These are phyloP conservation scores for Lacanobia wlatinum DNA, from an alignment of 2,888 invertebrate species.

Conservation along the genomic window DNA sequence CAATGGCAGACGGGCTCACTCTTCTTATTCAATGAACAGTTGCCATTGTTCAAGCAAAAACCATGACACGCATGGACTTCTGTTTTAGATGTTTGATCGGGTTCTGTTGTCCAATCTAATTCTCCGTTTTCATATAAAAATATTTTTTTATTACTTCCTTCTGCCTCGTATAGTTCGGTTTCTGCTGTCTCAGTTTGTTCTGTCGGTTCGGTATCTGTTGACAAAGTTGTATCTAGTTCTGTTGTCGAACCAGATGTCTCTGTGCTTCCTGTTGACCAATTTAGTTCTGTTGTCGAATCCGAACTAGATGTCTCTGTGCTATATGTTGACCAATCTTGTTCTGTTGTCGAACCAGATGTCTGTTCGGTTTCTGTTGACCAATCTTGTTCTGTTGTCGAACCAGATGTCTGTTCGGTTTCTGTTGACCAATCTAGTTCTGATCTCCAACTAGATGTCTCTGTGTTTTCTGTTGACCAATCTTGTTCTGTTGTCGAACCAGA, in stretches of 20 bases:
- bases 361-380: background rate
- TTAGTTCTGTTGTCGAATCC: too few relatives aligned
- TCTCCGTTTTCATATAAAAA: too few relatives aligned
- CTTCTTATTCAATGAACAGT: constrained; percentile 76
- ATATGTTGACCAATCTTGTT: background rate
- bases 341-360: background rate
- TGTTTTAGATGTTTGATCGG: too few relatives aligned
- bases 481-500: background rate
- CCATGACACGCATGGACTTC: background rate
- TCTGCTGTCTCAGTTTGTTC: too few relatives aligned
- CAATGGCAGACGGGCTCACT: constrained; percentile 90
- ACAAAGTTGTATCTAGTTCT: background rate
- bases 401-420: background rate
- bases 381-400: background rate
- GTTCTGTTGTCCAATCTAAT: too few relatives aligned
- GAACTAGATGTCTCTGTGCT: background rate
- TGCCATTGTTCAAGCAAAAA: constrained; percentile 77
- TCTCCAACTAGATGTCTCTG: background rate
- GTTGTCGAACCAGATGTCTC: background rate
- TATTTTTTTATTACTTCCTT: too few relatives aligned
- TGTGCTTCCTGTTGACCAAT: background rate
- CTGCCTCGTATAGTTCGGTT: too few relatives aligned
- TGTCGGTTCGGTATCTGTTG: too few relatives aligned
- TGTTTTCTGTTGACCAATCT: background rate
- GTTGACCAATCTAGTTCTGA: background rate